Evolutionary conservation across 2,113 vertebrate genomes (phyloP), one percentile per base, ranked within the genome.

Genomic region (Nannospalax galili): DNA sequence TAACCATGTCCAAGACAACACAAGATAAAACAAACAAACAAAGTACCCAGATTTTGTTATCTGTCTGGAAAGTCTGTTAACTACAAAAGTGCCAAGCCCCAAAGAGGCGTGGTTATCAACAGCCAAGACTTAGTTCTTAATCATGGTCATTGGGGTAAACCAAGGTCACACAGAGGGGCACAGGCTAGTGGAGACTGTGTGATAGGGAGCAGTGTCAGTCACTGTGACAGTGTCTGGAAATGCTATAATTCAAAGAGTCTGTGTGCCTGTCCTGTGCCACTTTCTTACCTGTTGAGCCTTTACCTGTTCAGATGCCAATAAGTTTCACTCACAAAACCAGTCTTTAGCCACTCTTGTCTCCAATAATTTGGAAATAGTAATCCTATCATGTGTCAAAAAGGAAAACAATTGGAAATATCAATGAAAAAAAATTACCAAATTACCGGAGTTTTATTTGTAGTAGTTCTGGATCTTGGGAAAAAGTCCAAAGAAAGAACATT

Each of bases 401-500:
- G 88, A 62, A 77, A 20, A 37, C 37, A 90, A 79, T 12, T 42
- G 20, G 19, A 96, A 84, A 70, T 48, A 64, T 17, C 37, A 56
- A 9, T 32, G 16, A 84, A 87, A 12, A 72, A 78, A 24, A 42
- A 42, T 26, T 52, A 7, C 69, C 60, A 69, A 15, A 79, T 69
- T 40, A 67, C 32, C 30, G 48, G 15, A 88, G n/a, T 45, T 91
- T 87, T n/a, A 81, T 22, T 85, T 65, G 35, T 32, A 70, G 19
- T 45, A 40, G 45, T 3, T 7, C 37, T 84, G 60, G 42, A 84
- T 37, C 7, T 84, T 22, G 77, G 48, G 48, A 28, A 17, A 65
- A 75, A 70, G n/a, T 52, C 30, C 35, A 15, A 94, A 90, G 77
- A 65, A 84, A 88, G 60, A 79, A 80, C 14, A 32, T 78, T 96